Conservation (phyloP, 1,140 invertebrate genomes). For the Dryas iulia region DNA sequence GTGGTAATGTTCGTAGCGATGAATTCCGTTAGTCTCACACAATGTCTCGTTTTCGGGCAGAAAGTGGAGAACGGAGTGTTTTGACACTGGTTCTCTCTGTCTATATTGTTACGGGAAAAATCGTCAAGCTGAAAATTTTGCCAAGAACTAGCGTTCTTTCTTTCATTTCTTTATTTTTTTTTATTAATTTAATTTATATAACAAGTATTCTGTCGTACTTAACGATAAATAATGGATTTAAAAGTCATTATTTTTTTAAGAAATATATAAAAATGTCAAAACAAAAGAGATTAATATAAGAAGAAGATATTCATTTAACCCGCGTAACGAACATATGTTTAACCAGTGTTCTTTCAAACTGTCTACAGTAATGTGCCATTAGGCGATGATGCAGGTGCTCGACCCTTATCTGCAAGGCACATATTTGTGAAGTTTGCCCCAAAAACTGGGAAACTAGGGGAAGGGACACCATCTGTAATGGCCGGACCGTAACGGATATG, state of each 20-base stretch:
- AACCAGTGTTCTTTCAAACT: slow-evolving; percentile 41
- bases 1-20: too few relatives aligned
- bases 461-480: slow-evolving; percentile 56
- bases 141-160: too few relatives aligned
- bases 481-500: slow-evolving; percentile 39
- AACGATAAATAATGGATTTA: too few relatives aligned
- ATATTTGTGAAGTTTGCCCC: slow-evolving; percentile 64
- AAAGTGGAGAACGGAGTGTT: background rate
- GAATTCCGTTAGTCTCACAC: too few relatives aligned
- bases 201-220: too few relatives aligned
- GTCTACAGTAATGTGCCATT: slow-evolving; percentile 67
- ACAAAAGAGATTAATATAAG: slow-evolving; percentile 46
- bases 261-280: too few relatives aligned
- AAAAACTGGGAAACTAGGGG: slow-evolving; percentile 58
- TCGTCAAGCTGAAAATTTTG: background rate
- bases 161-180: too few relatives aligned
- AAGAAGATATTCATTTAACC: slow-evolving; percentile 48
- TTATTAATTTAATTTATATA: too few relatives aligned
- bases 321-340: slow-evolving; percentile 48
- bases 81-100: background rate
- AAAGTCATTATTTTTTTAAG: background rate
- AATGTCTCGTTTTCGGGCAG: too few relatives aligned
- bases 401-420: slow-evolving; percentile 60
- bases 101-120: background rate
- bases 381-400: slow-evolving; percentile 57